Base-by-base conservation (phyloP, 2,797 vertebrate genomes). In the Antrozous pallidus region DNA sequence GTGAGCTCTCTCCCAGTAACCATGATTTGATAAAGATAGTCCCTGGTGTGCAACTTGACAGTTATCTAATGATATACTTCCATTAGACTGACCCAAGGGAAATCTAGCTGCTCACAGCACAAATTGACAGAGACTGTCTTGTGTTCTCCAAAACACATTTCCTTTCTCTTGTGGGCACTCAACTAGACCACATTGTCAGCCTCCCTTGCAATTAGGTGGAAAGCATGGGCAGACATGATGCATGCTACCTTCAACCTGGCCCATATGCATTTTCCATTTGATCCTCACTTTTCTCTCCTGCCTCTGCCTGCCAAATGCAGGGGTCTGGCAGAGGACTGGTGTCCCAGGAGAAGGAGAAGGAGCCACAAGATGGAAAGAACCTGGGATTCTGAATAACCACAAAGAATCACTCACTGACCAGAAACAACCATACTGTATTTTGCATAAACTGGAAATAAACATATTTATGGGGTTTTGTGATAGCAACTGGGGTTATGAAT, bases 381-480 rank as follows among this genome's bases (percentile, higher is more conserved):
- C 26, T 77, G 33, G 47, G 12, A 24, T 90, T 95, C 86, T 88
- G 20, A 87, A 78, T 38, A 90, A 78, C 26, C 28, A 74, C 1
- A 11, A 49, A 75, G 36, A 88, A 54, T 40, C 28, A 73, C 40
- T 51, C 58, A 77, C 26, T 75, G 49, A 75, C 67, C 54, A 61
- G 71, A 92, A 71, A 73, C 20, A 67, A 49, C 8, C 63, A 28
- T 26, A 12, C 28, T 58, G 10, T 31, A 73, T 36, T 87, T 71
- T 71, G 20, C 17, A 83, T 78, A 70, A 90, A 74, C n/a, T 78
- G 22, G 87, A 94, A 93, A 87, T 78, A 77, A 87, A 79, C 42
- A 24, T 1, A 22, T 49, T 28, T 28, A 20, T 26, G 14, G 24
- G 20, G 0, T n/a, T 71, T 58, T 88, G 45, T 70, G 73, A 91